A percentile compares a stretch with the other conserved stretches of the same genome.
These are phyloP conservation scores for Pelecanus crispus DNA, from an alignment of 2,113 vertebrate species.

Conservation along the genomic window DNA sequence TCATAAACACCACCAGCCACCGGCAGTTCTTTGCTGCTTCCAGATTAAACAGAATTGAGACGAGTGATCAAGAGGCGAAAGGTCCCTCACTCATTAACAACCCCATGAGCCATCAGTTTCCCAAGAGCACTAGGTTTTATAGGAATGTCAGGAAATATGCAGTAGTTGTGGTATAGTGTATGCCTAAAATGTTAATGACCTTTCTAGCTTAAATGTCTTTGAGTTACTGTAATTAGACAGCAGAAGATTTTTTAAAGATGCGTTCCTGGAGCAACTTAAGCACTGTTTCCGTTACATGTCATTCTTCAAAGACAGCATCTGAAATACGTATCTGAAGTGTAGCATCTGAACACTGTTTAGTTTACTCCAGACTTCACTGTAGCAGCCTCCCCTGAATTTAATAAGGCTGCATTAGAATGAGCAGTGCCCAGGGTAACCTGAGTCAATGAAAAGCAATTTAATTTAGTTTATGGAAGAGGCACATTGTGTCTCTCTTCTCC, in stretches of 20 bases:
- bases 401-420: constrained; percentile 17
- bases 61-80: neutral
- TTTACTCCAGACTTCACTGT: neutral
- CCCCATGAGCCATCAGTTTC: neutral
- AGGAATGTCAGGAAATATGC: neutral
- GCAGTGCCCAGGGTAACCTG: neutral
- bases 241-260: neutral
- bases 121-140: neutral
- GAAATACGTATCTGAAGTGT: neutral
- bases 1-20: neutral
- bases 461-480: neutral
- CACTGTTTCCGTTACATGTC: neutral
- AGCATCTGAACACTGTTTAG: neutral
- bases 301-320: constrained; percentile 31
- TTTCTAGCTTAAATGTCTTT: neutral
- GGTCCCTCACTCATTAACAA: neutral
- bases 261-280: neutral
- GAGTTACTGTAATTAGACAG: constrained; percentile 20
- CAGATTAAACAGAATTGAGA: constrained; percentile 21
- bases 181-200: constrained; percentile 22
- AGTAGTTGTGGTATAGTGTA: neutral
- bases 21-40: neutral
- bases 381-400: neutral
- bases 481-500: neutral
- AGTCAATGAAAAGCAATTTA: constrained; percentile 40